These are phyloP conservation scores for Poecilobothrus nobilitatus DNA, from an alignment of 2,888 invertebrate species.

Conservation along the genomic window DNA sequence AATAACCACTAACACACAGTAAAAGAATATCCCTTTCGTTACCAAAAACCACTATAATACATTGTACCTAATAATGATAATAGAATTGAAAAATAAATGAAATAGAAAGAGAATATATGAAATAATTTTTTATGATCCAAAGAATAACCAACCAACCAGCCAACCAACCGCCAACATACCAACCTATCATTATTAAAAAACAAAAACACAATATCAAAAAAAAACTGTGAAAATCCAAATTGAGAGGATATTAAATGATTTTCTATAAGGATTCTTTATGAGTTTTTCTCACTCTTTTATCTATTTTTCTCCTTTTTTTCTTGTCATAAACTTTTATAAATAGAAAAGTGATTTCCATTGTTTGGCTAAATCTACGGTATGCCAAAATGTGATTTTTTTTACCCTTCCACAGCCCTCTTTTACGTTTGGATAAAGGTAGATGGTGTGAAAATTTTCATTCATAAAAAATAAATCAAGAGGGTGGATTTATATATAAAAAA, in stretches of 20 bases:
- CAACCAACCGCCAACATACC: neutral
- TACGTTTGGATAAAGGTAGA: too few relatives aligned
- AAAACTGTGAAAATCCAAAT: neutral
- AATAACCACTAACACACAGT: neutral
- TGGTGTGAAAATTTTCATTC: too few relatives aligned
- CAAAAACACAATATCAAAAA: neutral
- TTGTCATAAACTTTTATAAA: slow-evolving; percentile 4
- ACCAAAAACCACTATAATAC: neutral
- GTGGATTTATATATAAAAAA: too few relatives aligned
- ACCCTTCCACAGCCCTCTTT: too few relatives aligned
- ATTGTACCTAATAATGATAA: neutral
- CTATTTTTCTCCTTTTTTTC: neutral
- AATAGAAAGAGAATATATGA: neutral
- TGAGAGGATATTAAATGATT: slow-evolving; percentile 6
- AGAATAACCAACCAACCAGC: too few relatives aligned
- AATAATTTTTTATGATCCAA: neutral
- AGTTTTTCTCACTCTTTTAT: neutral
- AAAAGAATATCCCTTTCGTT: neutral
- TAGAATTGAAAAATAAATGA: neutral
- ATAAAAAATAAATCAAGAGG: too few relatives aligned
- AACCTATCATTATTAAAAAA: neutral
- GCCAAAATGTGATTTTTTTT: neutral
- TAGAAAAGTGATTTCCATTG: slow-evolving; percentile 6
- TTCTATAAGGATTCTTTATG: neutral
- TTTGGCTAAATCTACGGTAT: neutral